Percentiles rank a stretch among this genome's conserved stretches.
phyloP scores from a whole-genome alignment of 1,140 invertebrate species.

The Caenorhabditis tropicalis region DNA sequence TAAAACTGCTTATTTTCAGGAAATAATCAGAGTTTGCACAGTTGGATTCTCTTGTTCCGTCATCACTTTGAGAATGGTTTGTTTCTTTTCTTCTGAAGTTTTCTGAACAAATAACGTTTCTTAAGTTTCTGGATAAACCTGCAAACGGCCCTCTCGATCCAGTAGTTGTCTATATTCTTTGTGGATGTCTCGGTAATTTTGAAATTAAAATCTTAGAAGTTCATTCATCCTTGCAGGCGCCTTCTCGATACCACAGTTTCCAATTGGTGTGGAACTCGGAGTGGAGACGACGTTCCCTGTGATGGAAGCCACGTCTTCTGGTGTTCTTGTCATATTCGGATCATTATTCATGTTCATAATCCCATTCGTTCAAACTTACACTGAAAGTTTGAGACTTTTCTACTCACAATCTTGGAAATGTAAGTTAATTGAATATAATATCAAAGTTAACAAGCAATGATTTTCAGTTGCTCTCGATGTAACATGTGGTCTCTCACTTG shows the following conservation, averaged over 20 bases:
- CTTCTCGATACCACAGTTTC: constrained; percentile 63
- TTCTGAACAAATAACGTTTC: neutral
- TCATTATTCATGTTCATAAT: constrained; percentile 24
- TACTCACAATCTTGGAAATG: constrained; percentile 25
- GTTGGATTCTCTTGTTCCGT: constrained; percentile 50
- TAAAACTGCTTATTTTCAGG: constrained; percentile 50
- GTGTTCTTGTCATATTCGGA: constrained; percentile 50
- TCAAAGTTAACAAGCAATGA: neutral
- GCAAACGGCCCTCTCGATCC: constrained; percentile 6
- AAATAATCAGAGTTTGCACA: constrained; percentile 59
- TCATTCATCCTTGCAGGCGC: constrained; percentile 43
- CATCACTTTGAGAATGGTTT: constrained; percentile 51
- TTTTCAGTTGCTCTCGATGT: constrained; percentile 37
- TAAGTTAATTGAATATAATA: neutral
- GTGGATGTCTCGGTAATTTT: neutral
- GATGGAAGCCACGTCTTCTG: constrained; percentile 67
- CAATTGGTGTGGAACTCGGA: constrained; percentile 65
- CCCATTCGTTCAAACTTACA: constrained; percentile 17
- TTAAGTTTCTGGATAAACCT: neutral
- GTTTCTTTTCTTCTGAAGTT: neutral
- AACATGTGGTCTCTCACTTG: neutral
- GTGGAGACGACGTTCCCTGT: constrained; percentile 68
- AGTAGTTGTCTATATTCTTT: neutral
- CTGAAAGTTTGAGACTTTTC: neutral
- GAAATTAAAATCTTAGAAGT: neutral